A percentile compares a stretch with the other conserved stretches of the same genome.
These are phyloP conservation scores for Calephelis virginiensis DNA, from an alignment of 1,140 invertebrate species.

Conservation along the genomic window DNA sequence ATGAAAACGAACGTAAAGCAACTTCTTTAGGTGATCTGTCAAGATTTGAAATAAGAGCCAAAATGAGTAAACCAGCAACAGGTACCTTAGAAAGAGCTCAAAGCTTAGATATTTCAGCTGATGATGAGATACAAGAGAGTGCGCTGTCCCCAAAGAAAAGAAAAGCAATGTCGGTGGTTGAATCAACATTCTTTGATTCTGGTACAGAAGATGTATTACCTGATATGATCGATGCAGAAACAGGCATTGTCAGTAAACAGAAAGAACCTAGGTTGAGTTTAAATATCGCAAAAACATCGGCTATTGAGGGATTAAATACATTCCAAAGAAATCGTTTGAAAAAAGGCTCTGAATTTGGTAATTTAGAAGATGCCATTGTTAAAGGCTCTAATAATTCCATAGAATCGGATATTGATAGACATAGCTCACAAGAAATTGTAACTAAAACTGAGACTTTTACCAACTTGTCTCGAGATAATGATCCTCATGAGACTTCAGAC, in stretches of 20 bases:
- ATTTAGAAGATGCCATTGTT: conserved; percentile 86
- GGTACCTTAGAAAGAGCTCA: conserved; percentile 88
- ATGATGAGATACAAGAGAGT: conserved; percentile 76
- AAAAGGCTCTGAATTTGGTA: conserved; percentile 87
- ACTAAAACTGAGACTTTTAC: conserved; percentile 37
- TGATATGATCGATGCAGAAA: conserved; percentile 64
- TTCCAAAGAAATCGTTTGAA: conserved; percentile 84
- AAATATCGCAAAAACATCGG: conserved; percentile 77
- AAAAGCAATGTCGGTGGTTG: conserved; percentile 80
- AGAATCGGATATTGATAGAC: conserved; percentile 55
- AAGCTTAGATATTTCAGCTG: conserved; percentile 88
- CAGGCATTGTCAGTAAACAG: conserved; percentile 66
- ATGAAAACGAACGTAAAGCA: conserved; percentile 86
- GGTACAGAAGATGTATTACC: conserved; percentile 53
- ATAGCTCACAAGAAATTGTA: conserved; percentile 45
- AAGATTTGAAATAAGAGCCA: conserved; percentile 82
- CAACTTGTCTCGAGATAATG: conserved; percentile 47
- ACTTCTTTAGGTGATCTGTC: conserved; percentile 90
- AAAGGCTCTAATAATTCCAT: conserved; percentile 70
- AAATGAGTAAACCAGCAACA: conserved; percentile 68
- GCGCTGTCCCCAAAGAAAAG: conserved; percentile 83
- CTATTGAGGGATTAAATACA: conserved; percentile 82
- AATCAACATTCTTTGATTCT: conserved; percentile 72
- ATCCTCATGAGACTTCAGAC: conserved; percentile 68
- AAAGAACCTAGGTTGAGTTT: conserved; percentile 82